Evolutionary conservation across 2,888 invertebrate genomes (phyloP).

Genomic region (Tromatobia lineatoria): DNA sequence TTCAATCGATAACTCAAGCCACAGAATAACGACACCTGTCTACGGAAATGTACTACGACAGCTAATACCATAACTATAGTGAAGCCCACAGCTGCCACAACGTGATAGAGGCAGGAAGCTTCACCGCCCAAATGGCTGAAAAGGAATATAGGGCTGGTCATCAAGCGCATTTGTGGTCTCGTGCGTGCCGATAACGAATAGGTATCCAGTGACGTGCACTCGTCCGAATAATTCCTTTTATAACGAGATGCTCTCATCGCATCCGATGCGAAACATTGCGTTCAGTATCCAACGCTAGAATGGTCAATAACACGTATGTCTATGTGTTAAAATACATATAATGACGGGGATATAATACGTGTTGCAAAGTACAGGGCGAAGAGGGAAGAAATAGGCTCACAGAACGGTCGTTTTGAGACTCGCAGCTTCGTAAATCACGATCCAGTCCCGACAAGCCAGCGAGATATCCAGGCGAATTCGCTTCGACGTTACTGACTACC

Average conservation of each 20-base stretch:
- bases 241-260: slow-evolving; percentile 29
- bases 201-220: neutral
- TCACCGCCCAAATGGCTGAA: neutral
- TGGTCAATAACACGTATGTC: slow-evolving; percentile 1
- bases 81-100: neutral
- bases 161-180: slow-evolving; percentile 1
- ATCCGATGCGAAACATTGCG: neutral
- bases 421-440: slow-evolving; percentile 68
- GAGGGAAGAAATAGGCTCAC: slow-evolving; percentile 15
- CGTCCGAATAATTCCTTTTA: slow-evolving; percentile 13
- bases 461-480: slow-evolving; percentile 60
- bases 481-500: slow-evolving; percentile 57
- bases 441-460: slow-evolving; percentile 67
- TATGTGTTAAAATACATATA: neutral
- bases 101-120: neutral
- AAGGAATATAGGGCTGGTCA: neutral
- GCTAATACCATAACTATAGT: neutral
- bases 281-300: slow-evolving; percentile 6
- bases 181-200: slow-evolving; percentile 11
- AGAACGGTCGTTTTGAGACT: slow-evolving; percentile 54
- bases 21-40: neutral
- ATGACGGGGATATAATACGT: neutral
- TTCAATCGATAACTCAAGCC: neutral
- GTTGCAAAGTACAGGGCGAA: neutral
- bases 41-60: neutral